Evolutionary conservation across 1,140 invertebrate genomes (phyloP), one percentile per base, ranked within the genome.

Genomic region (Vollenhovia emeryi): DNA sequence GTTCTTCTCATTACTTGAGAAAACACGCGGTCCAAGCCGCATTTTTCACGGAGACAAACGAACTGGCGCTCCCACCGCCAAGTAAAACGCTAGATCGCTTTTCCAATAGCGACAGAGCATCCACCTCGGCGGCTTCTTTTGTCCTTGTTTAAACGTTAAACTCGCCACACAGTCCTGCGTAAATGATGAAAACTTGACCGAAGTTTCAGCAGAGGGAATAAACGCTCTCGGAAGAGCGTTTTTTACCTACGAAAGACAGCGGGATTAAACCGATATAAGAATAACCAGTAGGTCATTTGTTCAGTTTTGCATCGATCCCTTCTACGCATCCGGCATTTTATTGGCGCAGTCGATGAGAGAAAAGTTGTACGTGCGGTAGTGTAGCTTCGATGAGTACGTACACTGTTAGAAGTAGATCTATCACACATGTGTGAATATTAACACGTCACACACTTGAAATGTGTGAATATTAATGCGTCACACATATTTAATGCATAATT

Each of bases 41-140:
- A 87, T 68, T 87, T 88, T 84, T 85, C 87, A 87, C 55, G 9
- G 52, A 66, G 64, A 79, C 82, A 69, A 88, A 88, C 82, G 60
- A 75, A 87, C 68, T 75, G 52, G 33, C 33, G 18, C 55, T 76
- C 21, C 15, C 43, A 50, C 64, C 30, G 18, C 30, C n/a, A 24
- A 40, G 64, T 57, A 64, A 78, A 86, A 83, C 45, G 79, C 57
- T 66, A 33, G 73, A 88, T 84, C 57, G 86, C 24, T 87, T 86
- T 80, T 80, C 59, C 40, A 36, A 52, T 64, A 45, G 43, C 74
- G 30, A 80, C 74, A 62, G 55, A 62, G 27, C 40, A 21, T 15
- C 6, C 3, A 15, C n/a, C 40, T 11, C 8, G 33, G 15, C 36
- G 18, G 24, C 36, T 40, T 36, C 13, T 18, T 48, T 66, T 57